Base-by-base conservation (phyloP, 64 coral and sea anemone species). In the Stylophora pistillata region DNA sequence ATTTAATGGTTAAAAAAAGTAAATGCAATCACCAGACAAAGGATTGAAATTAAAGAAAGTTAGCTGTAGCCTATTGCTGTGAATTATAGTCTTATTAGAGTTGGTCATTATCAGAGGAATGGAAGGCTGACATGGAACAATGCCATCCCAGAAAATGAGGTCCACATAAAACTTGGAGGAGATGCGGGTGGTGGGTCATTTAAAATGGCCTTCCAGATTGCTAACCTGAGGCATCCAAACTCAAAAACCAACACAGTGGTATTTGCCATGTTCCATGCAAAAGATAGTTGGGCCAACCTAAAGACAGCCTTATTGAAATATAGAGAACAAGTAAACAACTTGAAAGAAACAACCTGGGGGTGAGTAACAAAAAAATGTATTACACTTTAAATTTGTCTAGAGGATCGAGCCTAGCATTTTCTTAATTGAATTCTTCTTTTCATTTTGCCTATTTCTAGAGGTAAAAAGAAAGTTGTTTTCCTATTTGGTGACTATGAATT, bases 151-250 rank as follows among this genome's bases (percentile, higher is more conserved):
- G 61, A 79, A 30, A 65, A 79, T 47, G 73, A 89, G 4, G 29
- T 89, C 41, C 71, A 91, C 17, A 23, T 91, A 27, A 91, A 85
- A 58, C 59, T 89, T 80, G 88, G 21, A 15, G 76, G 88, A 47
- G 88, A 89, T 89, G 88, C 62, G 71, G 88, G 76, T 66, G 76
- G 76, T 72, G 61, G 87, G 69, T 70, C 76, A 4, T 80, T 89
- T 27, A 89, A 89, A 72, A 80, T 80, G 76, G 76, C 76, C 33
- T 79, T 89, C 87, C 87, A 89, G 74, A 52, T 70, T 55, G 87
- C 87, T 52, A 89, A 89, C 26, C 37, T 89, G 17, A 73, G 58
- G 20, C 71, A 87, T 21, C 85, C n/a, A n/a, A n/a, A n/a, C n/a
- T n/a, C n/a, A n/a, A n/a, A n/a, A n/a, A n/a, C n/a, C n/a, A n/a